phyloP scores from a whole-genome alignment of 1,140 invertebrate genomes.

The Drosophila biarmipes region DNA sequence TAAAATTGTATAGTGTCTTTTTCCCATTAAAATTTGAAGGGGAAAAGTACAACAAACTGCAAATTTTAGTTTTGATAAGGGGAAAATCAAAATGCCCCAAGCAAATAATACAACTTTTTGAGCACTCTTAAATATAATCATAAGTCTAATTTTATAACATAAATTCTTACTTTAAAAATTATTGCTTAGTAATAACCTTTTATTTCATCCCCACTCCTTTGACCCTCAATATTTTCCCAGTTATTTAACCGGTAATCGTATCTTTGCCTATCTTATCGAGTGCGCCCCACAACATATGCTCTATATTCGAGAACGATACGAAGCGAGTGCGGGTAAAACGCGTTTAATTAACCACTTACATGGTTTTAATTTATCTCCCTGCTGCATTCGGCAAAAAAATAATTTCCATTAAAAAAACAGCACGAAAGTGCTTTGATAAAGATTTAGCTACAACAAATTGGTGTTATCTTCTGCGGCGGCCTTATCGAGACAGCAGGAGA shows the following conservation, averaged over 20 bases:
- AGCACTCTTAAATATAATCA: too few species aligned
- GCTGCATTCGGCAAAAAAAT: slow-evolving; percentile 6
- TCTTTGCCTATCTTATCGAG: slow-evolving; percentile 60
- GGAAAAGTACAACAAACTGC: not conserved
- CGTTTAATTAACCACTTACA: slow-evolving; percentile 83
- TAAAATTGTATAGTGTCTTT: not conserved
- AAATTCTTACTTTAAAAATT: not conserved
- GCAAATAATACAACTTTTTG: too few species aligned
- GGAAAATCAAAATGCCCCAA: not conserved
- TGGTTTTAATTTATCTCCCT: slow-evolving; percentile 73
- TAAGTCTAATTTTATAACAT: too few species aligned
- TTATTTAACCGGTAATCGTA: not conserved
- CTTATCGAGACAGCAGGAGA: slow-evolving; percentile 60
- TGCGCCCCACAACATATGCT: slow-evolving; percentile 73
- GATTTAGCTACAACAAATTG: slow-evolving; percentile 56
- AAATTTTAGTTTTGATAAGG: not conserved
- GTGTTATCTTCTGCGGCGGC: slow-evolving; percentile 36
- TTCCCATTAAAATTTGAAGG: not conserved
- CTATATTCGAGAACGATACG: slow-evolving; percentile 54
- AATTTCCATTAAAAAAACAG: slow-evolving; percentile 28
- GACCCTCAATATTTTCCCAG: not conserved
- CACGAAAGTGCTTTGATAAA: slow-evolving; percentile 36
- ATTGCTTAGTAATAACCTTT: not conserved
- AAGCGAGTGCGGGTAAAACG: slow-evolving; percentile 24
- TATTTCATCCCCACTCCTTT: slow-evolving; percentile 10